Evolutionary conservation across 2,113 vertebrate genomes (phyloP), one percentile per base, ranked within the genome.

Genomic region (Poecile atricapillus): DNA sequence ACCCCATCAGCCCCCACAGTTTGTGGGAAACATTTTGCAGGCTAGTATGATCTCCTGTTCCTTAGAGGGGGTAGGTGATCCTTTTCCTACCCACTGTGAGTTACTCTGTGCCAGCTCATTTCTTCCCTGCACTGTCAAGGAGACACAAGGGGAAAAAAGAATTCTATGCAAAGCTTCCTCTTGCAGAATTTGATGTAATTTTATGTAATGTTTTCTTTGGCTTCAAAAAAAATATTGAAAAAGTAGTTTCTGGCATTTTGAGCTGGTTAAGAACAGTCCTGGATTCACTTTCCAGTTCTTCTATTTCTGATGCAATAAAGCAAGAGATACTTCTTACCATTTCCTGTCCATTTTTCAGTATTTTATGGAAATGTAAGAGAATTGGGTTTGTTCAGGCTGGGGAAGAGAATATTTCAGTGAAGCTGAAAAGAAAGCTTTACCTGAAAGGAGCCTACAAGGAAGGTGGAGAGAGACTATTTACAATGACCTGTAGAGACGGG

Each of bases 41-140:
- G 16, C 25, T 22, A 5, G 23, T n/a, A 25, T 0, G 1, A 23
- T 58, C 62, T 30, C 7, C 27, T 5, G 20, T 43, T 65, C 43
- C 39, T 64, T 52, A 43, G 22, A 43, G 21, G 6, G 23, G 4
- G 1, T 39, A 12, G 58, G 15, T 64, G 71, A 49, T 69, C 13
- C 22, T 83, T 64, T 56, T 49, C 28, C 25, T 70, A 16, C 20
- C 31, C 20, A 8, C 14, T 83, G 27, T 4, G 15, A 7, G 13
- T 49, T 41, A 11, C n/a, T 55, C 21, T 49, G 50, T 18, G 23
- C 10, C 28, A 74, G 20, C 56, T 81, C 17, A 1, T 3, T 0
- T 58, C 47, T 87, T 69, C 46, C 37, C 59, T 74, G 39, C 7
- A 9, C 23, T 81, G 25, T 53, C 5, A 5, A 59, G 64, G 50